Evolutionary conservation across 2,113 vertebrate species (phyloP).

Genomic region (Stigmatopora nigra): DNA sequence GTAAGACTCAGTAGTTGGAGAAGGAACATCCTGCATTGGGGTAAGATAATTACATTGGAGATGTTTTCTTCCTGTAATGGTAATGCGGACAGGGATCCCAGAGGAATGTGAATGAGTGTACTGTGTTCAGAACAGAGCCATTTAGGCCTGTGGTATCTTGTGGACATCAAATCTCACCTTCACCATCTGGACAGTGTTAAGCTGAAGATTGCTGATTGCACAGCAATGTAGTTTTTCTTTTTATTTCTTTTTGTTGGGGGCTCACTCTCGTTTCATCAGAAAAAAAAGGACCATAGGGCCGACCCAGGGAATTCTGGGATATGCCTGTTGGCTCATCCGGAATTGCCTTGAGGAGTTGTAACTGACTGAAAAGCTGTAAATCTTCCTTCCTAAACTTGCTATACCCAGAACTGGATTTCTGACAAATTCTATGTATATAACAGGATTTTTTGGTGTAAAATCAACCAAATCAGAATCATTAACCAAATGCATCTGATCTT

Average conservation of each 20-base stretch:
- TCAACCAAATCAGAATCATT: neutral
- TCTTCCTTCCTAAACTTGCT: too few species aligned
- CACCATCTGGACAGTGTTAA: conserved; percentile 53
- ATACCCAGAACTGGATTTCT: too few species aligned
- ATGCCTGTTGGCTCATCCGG: too few species aligned
- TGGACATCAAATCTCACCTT: conserved; percentile 48
- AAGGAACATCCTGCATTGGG: conserved; percentile 47
- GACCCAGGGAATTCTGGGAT: too few species aligned
- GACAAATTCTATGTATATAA: neutral
- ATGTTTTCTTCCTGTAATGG: conserved; percentile 53
- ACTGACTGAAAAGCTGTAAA: too few species aligned
- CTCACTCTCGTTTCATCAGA: too few species aligned
- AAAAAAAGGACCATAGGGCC: too few species aligned
- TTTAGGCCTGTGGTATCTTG: conserved; percentile 39
- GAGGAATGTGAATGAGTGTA: conserved; percentile 45
- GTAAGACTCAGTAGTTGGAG: conserved; percentile 23
- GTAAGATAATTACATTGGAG: conserved; percentile 53
- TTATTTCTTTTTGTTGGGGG: too few species aligned
- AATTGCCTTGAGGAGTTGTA: too few species aligned
- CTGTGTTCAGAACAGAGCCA: conserved; percentile 37
- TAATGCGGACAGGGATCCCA: conserved; percentile 51
- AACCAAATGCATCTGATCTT: neutral
- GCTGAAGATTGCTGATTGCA: conserved; percentile 40
- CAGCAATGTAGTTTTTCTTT: conserved; percentile 21
- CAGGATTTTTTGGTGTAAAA: neutral